Conservation (phyloP, 1,140 invertebrate genomes). For the Papilio glaucus region DNA sequence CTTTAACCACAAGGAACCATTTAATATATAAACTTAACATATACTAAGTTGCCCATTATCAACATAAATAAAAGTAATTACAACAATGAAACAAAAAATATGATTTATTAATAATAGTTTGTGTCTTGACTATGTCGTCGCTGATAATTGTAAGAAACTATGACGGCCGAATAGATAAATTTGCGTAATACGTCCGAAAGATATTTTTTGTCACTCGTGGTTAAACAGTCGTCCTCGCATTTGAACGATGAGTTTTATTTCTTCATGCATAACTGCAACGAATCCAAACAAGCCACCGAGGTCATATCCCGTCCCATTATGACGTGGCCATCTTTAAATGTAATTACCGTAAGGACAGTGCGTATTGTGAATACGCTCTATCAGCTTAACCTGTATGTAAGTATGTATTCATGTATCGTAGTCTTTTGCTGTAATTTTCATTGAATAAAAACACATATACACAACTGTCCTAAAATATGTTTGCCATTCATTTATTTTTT, state of each 20-base stretch:
- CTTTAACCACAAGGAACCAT: background rate
- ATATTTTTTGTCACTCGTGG: no score
- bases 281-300: conserved; percentile 1
- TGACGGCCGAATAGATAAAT: background rate
- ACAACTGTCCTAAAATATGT: background rate
- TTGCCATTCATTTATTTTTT: background rate
- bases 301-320: conserved; percentile 9
- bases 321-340: conserved; percentile 9
- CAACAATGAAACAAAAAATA: background rate
- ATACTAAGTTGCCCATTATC: no score
- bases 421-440: background rate
- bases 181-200: conserved; percentile 8
- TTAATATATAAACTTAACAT: background rate
- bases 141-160: background rate
- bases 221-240: no score
- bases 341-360: background rate
- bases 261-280: background rate
- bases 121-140: background rate
- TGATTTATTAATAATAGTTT: background rate
- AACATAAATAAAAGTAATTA: background rate
- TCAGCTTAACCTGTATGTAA: background rate
- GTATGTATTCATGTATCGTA: background rate
- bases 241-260: background rate
- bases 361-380: background rate
- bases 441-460: background rate